phyloP scores from a whole-genome alignment of 2,113 vertebrate genomes.

The Corvus hawaiiensis region DNA sequence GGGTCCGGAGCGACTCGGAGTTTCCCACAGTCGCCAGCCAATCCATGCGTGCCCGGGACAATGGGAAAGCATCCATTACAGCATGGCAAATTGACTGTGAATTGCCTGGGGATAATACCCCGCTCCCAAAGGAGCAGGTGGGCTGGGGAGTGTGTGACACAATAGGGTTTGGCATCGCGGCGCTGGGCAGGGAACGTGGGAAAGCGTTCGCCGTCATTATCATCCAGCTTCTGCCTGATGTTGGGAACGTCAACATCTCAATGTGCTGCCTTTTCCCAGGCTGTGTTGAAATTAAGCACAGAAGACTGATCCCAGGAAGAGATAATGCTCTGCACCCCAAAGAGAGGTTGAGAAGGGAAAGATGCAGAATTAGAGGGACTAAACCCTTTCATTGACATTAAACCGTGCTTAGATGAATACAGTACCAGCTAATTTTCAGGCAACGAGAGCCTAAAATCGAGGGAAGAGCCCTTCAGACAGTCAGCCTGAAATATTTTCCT shows the following conservation, averaged over 20 bases:
- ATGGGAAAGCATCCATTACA: slow-evolving; percentile 76
- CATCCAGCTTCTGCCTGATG: slow-evolving; percentile 63
- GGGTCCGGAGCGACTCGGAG: slow-evolving; percentile 59
- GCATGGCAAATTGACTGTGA: slow-evolving; percentile 78
- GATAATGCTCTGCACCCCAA: slow-evolving; percentile 22
- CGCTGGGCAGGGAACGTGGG: slow-evolving; percentile 69
- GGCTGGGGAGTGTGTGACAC: slow-evolving; percentile 62
- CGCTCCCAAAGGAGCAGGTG: slow-evolving; percentile 80
- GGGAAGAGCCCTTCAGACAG: not conserved
- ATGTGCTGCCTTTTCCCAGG: slow-evolving; percentile 71
- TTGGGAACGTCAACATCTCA: slow-evolving; percentile 56
- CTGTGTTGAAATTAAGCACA: not conserved
- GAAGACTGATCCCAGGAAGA: not conserved
- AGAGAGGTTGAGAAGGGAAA: not conserved
- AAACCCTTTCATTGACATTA: slow-evolving; percentile 38
- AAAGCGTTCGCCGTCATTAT: slow-evolving; percentile 71
- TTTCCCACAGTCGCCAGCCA: slow-evolving; percentile 80
- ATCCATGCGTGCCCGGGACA: slow-evolving; percentile 69
- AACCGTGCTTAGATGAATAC: slow-evolving; percentile 61
- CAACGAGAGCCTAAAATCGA: not conserved
- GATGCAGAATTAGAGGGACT: slow-evolving; percentile 53
- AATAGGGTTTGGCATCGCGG: slow-evolving; percentile 49
- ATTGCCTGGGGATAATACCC: slow-evolving; percentile 78
- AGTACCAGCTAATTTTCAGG: slow-evolving; percentile 56
- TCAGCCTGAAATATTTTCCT: not conserved